A percentile compares a stretch with the other conserved stretches of the same genome.
These are phyloP conservation scores for Cydia splendana DNA, from an alignment of 1,140 invertebrate genomes.

Conservation along the genomic window DNA sequence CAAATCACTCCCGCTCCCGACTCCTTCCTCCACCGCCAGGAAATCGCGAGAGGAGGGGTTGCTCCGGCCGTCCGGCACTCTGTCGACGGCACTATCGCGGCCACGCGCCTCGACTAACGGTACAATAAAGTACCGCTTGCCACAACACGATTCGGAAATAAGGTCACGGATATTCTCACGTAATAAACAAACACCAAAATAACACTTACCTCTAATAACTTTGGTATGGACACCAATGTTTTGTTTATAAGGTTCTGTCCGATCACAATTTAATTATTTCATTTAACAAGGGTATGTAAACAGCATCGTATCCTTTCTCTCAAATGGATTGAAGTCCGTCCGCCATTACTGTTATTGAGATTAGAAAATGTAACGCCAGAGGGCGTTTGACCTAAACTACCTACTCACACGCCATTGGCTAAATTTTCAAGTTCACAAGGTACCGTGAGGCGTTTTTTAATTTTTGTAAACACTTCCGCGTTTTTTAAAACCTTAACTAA, in stretches of 20 bases:
- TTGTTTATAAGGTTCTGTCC: conserved; percentile 29
- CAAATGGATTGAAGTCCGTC: conserved; percentile 69
- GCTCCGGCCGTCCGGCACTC: conserved; percentile 62
- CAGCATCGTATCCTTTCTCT: conserved; percentile 58
- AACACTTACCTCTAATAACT: conserved; percentile 49
- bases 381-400: conserved; percentile 48
- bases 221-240: conserved; percentile 18
- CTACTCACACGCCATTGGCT: conserved; percentile 38
- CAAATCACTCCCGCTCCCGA: conserved; percentile 79
- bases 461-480: not conserved
- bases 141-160: conserved; percentile 60
- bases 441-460: not conserved
- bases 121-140: conserved; percentile 71
- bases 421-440: conserved; percentile 34
- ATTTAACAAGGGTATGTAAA: conserved; percentile 53
- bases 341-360: conserved; percentile 74
- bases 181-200: conserved; percentile 51
- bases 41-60: conserved; percentile 78
- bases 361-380: conserved; percentile 61
- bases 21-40: conserved; percentile 75
- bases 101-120: conserved; percentile 74
- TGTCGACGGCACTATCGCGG: conserved; percentile 61
- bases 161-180: conserved; percentile 75
- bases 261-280: conserved; percentile 40
- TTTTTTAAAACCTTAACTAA: not conserved